Evolutionary conservation across 1,140 invertebrate species (phyloP).

Genomic region (Apis dorsata): DNA sequence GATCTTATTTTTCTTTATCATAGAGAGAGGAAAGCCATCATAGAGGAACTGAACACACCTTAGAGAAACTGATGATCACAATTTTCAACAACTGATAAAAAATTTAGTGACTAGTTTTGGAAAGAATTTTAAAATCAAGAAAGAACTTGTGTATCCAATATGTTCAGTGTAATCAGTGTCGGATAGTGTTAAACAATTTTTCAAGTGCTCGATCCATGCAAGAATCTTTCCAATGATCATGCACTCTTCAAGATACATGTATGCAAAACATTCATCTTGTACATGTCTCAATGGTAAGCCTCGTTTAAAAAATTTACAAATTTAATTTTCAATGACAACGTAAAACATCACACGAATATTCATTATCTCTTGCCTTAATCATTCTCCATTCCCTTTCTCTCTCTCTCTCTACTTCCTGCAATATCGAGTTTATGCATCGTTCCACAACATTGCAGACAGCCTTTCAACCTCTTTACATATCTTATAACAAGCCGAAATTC

Average conservation of each 20-base stretch:
- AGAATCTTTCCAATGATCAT: neutral
- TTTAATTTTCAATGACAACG: neutral
- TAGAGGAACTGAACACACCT: neutral
- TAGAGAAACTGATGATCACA: neutral
- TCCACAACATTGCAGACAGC: constrained; percentile 6
- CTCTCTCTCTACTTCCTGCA: neutral
- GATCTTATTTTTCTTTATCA: neutral
- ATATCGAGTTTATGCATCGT: neutral
- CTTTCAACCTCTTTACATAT: constrained; percentile 1
- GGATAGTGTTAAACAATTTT: neutral
- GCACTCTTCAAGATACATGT: neutral
- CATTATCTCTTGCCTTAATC: neutral
- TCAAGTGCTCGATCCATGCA: constrained; percentile 2
- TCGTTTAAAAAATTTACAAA: neutral
- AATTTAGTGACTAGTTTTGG: too few species aligned
- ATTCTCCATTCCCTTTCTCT: neutral
- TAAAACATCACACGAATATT: constrained; percentile 21
- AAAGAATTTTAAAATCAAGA: neutral
- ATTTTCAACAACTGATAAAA: neutral
- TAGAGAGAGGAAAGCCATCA: neutral
- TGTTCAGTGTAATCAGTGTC: neutral
- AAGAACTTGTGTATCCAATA: neutral
- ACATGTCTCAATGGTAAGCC: neutral
- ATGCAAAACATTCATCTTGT: neutral
- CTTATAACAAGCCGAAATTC: neutral